Base-by-base conservation (phyloP, 2,113 vertebrate genomes). In the Pipa parva region DNA sequence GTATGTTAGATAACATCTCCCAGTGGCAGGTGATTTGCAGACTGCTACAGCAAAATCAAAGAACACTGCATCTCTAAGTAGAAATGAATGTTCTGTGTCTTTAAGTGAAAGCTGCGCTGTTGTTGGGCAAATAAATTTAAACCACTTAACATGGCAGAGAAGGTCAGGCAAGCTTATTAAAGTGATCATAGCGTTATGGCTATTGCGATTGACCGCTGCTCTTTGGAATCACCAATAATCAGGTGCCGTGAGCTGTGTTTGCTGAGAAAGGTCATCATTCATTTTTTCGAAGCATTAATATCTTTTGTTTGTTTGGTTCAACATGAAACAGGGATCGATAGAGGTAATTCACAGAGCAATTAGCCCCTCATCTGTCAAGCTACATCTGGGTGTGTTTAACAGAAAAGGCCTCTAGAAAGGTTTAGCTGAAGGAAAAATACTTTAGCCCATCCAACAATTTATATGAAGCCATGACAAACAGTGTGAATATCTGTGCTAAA, bases 241-340 rank as follows among this genome's bases (percentile, higher is more conserved):
- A 88, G 89, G 85, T 86, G 88, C 87, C 85, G 81, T 88, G 88
- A 90, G 85, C 88, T 88, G 84, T 93, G 89, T 92, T 90, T 92
- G 91, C 88, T 84, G 88, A 90, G 88, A 93, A 92, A 93, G 90
- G 90, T 92, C 90, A 91, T 89, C 88, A 87, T 90, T 92, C 89
- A 90, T 91, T 91, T 91, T 87, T 88, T 83, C 82, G 72, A 86
- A 89, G 88, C 90, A 90, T 91, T 91, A 92, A 89, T 90, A 91
- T 88, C 87, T 92, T 90, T 91, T 92, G 89, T 92, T 92, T 92
- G 91, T 92, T 92, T 91, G 90, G 87, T 85, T 91, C 86, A 84
- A 90, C 89, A 88, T 86, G 87, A 90, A 90, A 89, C 89, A 86
- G 86, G 89, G 91, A 93, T 93, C 92, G 86, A 93, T 92, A 91